Percentiles rank a stretch among this genome's conserved stretches.
phyloP scores from a whole-genome alignment of 2,888 invertebrate species.

The Heteropelma amictum region DNA sequence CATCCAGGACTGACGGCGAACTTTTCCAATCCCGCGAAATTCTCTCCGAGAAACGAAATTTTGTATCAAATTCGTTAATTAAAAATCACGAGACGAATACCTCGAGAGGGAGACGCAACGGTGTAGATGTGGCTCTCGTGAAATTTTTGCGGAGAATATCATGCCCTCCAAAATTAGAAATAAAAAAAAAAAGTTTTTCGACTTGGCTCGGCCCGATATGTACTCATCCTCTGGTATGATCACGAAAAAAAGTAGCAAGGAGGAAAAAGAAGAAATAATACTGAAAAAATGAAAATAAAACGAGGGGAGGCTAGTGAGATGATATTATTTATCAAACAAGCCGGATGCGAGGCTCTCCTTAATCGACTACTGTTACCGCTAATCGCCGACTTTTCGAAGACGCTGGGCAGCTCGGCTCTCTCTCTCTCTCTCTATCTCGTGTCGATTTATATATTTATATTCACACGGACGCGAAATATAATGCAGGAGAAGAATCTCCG shows the following conservation, averaged over 20 bases:
- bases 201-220: neutral
- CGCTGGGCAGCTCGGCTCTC: conserved; percentile 47
- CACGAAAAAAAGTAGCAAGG: neutral
- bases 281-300: neutral
- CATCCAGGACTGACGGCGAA: conserved; percentile 46
- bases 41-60: neutral
- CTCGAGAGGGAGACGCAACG: no score
- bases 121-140: no score
- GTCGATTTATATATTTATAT: neutral
- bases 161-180: neutral
- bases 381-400: conserved; percentile 64
- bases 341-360: conserved; percentile 73
- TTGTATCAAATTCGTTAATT: neutral
- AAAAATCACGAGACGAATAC: no score
- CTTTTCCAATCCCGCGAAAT: conserved; percentile 10
- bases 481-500: conserved; percentile 16
- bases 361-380: conserved; percentile 72
- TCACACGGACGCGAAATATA: neutral
- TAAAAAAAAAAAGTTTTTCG: neutral
- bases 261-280: neutral
- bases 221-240: neutral
- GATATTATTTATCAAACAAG: conserved; percentile 77
- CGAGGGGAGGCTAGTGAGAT: conserved; percentile 60
- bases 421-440: conserved; percentile 18
- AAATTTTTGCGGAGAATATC: neutral